These are phyloP conservation scores for Podarcis cretensis DNA, from an alignment of 2,113 vertebrate genomes.

Conservation along the genomic window DNA sequence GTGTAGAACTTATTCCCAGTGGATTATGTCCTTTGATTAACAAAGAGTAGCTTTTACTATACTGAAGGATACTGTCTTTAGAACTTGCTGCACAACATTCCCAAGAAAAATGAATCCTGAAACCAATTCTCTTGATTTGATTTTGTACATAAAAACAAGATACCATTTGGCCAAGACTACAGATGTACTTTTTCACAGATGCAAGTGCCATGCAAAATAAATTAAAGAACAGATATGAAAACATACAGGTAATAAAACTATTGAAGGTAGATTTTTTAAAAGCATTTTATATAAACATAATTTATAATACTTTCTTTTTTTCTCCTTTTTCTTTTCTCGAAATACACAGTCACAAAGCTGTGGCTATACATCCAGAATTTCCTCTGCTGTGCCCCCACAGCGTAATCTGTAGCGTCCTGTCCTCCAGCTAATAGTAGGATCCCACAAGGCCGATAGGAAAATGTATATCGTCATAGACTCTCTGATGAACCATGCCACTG, in stretches of 20 bases:
- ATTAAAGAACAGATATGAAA: slow-evolving; percentile 84
- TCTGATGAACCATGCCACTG: slow-evolving; percentile 98
- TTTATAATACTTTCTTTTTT: slow-evolving; percentile 79
- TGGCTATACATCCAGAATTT: slow-evolving; percentile 93
- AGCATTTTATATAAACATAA: slow-evolving; percentile 82
- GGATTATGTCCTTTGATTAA: slow-evolving; percentile 13
- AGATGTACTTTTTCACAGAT: slow-evolving; percentile 78
- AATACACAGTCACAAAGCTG: slow-evolving; percentile 73
- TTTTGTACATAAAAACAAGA: slow-evolving; percentile 67
- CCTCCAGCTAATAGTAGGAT: slow-evolving; percentile 98
- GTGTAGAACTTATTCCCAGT: neutral
- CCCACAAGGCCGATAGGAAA: slow-evolving; percentile 98
- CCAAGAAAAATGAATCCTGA: slow-evolving; percentile 64
- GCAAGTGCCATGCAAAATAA: slow-evolving; percentile 87
- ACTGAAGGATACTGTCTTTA: slow-evolving; percentile 60
- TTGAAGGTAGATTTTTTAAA: slow-evolving; percentile 81
- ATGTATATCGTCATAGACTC: slow-evolving; percentile 99
- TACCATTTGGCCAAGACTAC: slow-evolving; percentile 79
- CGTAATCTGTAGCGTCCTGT: slow-evolving; percentile 94
- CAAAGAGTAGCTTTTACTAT: slow-evolving; percentile 71
- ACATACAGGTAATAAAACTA: slow-evolving; percentile 83
- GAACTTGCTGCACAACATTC: slow-evolving; percentile 76
- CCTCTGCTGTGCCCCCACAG: slow-evolving; percentile 96
- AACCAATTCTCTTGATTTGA: slow-evolving; percentile 71
- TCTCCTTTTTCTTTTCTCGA: slow-evolving; percentile 50